Evolutionary conservation across 2,888 invertebrate genomes (phyloP).

Genomic region (Brenthis hecate): DNA sequence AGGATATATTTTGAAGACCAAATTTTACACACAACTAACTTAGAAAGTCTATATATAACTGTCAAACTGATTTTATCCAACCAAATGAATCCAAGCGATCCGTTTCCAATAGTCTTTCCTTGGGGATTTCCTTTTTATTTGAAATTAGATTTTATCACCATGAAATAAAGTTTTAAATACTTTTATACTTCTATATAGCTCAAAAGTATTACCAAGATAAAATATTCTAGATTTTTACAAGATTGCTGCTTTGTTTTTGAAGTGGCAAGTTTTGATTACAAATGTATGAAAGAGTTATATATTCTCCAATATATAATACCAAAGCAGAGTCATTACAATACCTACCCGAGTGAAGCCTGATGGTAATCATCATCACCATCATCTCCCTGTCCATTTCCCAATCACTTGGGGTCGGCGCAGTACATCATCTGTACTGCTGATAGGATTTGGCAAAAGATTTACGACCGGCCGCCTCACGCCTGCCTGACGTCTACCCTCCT

Average conservation of each 20-base stretch:
- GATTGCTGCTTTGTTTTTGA: conserved; percentile 1
- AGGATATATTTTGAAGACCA: conserved; percentile 11
- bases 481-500: no score
- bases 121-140: not conserved
- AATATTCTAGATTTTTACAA: conserved; percentile 14
- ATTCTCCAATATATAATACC: no score
- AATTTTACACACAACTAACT: conserved; percentile 27
- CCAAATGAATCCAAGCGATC: conserved; percentile 26
- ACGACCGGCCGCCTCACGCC: no score
- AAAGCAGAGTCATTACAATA: no score
- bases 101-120: conserved; percentile 19
- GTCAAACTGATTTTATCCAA: conserved; percentile 34
- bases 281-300: not conserved
- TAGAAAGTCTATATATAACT: conserved; percentile 17
- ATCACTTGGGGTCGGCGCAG: no score
- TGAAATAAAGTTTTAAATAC: not conserved
- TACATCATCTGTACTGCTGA: no score
- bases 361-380: no score
- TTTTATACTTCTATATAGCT: conserved; percentile 11
- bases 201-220: conserved; percentile 4
- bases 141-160: conserved; percentile 9
- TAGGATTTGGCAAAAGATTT: no score
- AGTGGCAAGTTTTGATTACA: conserved; percentile 6
- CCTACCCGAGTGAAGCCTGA: no score
- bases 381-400: no score